A percentile compares a stretch with the other conserved stretches of the same genome.
phyloP scores from a whole-genome alignment of 2,888 invertebrate genomes.

The Sesamia inferens region DNA sequence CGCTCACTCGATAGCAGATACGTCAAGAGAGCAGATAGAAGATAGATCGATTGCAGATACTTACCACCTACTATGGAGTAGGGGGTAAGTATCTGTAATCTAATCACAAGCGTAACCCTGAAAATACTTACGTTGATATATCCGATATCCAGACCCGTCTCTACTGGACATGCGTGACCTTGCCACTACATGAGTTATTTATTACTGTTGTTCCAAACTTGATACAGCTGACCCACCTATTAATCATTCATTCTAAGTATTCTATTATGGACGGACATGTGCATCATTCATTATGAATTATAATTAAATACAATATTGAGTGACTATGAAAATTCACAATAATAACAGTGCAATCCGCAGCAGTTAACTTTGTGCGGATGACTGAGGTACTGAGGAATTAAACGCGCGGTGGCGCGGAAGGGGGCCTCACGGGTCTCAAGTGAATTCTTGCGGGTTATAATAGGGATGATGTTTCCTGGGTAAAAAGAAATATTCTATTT shows the following conservation, averaged over 20 bases:
- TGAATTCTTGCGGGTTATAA: no score
- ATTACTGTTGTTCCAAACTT: slow-evolving; percentile 17
- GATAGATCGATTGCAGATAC: no score
- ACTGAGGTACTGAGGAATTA: no score
- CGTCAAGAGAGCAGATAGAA: no score
- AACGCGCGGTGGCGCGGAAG: no score
- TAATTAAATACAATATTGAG: neutral
- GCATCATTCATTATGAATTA: neutral
- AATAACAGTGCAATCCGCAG: neutral
- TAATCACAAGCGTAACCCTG: neutral
- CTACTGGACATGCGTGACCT: slow-evolving; percentile 2
- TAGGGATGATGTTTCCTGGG: no score
- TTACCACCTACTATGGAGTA: no score
- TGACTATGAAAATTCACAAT: neutral
- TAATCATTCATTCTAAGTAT: slow-evolving; percentile 2
- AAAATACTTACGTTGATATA: slow-evolving; percentile 32
- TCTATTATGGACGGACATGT: neutral
- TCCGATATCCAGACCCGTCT: slow-evolving; percentile 16
- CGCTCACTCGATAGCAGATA: no score
- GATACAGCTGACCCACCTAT: slow-evolving; percentile 20
- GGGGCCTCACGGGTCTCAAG: no score
- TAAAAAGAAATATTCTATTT: no score
- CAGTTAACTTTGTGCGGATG: no score
- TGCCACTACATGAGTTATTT: slow-evolving; percentile 31
- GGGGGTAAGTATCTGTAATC: neutral